Percentiles rank a stretch among this genome's conserved stretches.
phyloP scores from a whole-genome alignment of 2,888 invertebrate genomes.

The Neoaliturus tenellus region DNA sequence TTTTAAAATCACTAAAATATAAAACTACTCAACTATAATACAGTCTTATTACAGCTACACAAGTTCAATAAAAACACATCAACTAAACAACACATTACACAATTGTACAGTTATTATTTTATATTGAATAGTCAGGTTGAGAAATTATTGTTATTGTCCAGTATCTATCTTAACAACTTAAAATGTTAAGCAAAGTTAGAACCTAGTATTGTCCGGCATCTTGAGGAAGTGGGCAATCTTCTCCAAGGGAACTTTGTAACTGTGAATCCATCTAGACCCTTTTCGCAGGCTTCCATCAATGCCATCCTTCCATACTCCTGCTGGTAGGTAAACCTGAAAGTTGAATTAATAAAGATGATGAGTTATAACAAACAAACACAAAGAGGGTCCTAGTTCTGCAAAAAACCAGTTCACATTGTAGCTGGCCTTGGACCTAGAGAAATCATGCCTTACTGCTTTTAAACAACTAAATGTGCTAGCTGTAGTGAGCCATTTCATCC shows the following conservation, averaged over 20 bases:
- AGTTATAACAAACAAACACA: not conserved
- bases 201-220: slow-evolving; percentile 90
- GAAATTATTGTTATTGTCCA: too few relatives aligned
- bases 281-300: slow-evolving; percentile 90
- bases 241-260: slow-evolving; percentile 86
- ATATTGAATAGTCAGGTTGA: too few relatives aligned
- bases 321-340: slow-evolving; percentile 83
- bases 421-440: not conserved
- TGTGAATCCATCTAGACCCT: slow-evolving; percentile 94
- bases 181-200: slow-evolving; percentile 72
- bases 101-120: too few relatives aligned
- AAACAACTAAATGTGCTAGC: too few relatives aligned
- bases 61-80: not conserved
- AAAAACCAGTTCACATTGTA: not conserved
- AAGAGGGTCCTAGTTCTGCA: too few relatives aligned
- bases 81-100: not conserved
- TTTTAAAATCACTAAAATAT: not conserved
- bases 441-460: too few relatives aligned
- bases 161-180: too few relatives aligned
- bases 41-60: not conserved
- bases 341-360: not conserved
- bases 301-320: slow-evolving; percentile 95
- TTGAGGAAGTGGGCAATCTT: slow-evolving; percentile 90
- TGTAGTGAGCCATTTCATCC: too few relatives aligned
- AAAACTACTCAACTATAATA: not conserved